Evolutionary conservation across 37 sponge, comb jelly and placozoan species (phyloP).

Genomic region (Geodia barretti): DNA sequence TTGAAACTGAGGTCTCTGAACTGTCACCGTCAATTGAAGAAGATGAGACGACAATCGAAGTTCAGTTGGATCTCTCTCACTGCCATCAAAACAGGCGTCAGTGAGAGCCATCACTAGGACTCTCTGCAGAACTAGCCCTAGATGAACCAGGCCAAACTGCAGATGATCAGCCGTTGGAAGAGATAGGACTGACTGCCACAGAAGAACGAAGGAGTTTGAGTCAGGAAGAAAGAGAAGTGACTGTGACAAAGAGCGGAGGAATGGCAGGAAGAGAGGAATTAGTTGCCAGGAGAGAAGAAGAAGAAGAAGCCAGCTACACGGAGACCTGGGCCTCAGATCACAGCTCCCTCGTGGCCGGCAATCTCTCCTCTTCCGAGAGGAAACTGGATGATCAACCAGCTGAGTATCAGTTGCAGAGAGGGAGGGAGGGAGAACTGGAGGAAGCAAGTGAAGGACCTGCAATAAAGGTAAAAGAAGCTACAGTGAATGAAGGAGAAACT

Average conservation of each 20-base stretch:
- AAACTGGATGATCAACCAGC: too few species aligned
- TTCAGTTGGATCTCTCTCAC: too few species aligned
- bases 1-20: background rate
- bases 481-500: background rate
- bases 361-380: background rate
- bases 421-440: background rate
- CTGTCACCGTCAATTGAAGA: background rate
- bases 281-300: background rate
- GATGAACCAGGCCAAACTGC: too few species aligned
- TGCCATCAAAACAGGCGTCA: too few species aligned
- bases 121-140: too few species aligned
- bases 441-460: background rate
- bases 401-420: background rate
- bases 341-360: background rate
- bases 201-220: too few species aligned
- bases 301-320: slow-evolving; percentile 19
- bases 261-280: background rate
- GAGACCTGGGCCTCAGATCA: background rate
- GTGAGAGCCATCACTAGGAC: too few species aligned
- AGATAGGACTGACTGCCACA: too few species aligned
- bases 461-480: background rate
- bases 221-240: too few species aligned
- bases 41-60: background rate
- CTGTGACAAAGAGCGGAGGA: background rate
- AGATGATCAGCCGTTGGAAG: too few species aligned